phyloP scores from a whole-genome alignment of 1,140 invertebrate species.

The Hesperophylax magnus region DNA sequence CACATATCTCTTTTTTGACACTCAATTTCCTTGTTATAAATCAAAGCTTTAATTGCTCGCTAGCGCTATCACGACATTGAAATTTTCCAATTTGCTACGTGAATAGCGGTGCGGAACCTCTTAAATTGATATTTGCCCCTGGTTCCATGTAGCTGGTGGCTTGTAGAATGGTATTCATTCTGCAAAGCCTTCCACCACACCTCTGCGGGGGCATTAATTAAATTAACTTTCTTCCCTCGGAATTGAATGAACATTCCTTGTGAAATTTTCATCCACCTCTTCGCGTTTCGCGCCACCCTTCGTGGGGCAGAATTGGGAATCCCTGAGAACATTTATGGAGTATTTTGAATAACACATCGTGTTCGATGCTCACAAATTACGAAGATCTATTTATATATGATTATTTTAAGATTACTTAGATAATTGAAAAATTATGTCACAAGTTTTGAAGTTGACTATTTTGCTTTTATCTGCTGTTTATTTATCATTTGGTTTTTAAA shows the following conservation, averaged over 20 bases:
- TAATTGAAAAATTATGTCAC: no score
- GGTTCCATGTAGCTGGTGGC: no score
- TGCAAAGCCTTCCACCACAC: slow-evolving; percentile 44
- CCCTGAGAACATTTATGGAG: slow-evolving; percentile 5
- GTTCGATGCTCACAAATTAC: neutral
- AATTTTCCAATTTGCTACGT: slow-evolving; percentile 36
- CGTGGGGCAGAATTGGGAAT: slow-evolving; percentile 20
- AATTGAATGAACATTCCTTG: slow-evolving; percentile 57
- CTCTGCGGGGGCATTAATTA: slow-evolving; percentile 55
- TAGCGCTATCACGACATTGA: slow-evolving; percentile 10
- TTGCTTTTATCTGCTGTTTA: no score
- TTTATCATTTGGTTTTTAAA: no score
- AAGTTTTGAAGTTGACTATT: no score
- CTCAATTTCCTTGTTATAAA: slow-evolving; percentile 26
- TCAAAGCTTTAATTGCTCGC: slow-evolving; percentile 25
- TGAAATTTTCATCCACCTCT: slow-evolving; percentile 43
- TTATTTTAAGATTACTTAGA: no score
- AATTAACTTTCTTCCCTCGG: slow-evolving; percentile 56
- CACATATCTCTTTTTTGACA: slow-evolving; percentile 15
- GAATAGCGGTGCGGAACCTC: slow-evolving; percentile 26
- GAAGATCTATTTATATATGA: no score
- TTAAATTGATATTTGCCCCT: slow-evolving; percentile 50
- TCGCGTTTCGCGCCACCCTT: slow-evolving; percentile 6
- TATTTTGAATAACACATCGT: neutral
- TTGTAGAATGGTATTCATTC: slow-evolving; percentile 42